These are phyloP conservation scores for Amphilophus citrinellus DNA, from an alignment of 2,113 vertebrate genomes.

Conservation along the genomic window DNA sequence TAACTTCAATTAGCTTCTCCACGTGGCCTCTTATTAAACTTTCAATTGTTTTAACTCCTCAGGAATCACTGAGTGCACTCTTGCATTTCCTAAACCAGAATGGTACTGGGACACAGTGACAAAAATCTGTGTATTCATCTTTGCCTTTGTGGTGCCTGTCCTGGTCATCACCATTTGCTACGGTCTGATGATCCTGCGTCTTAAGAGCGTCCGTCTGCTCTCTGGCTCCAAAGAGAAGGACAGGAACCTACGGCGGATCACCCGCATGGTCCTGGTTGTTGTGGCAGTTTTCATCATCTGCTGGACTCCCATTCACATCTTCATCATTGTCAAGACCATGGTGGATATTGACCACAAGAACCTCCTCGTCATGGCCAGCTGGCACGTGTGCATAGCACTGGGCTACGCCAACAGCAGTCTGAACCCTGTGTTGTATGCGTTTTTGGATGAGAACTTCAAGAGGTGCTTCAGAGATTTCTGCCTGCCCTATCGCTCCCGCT, in stretches of 20 bases:
- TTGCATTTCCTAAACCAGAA: conserved; percentile 90
- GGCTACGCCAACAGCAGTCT: conserved; percentile 98
- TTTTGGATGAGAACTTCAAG: conserved; percentile 98
- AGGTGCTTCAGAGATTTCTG: conserved; percentile 96
- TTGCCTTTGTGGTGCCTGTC: conserved; percentile 94
- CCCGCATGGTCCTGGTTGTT: conserved; percentile 96
- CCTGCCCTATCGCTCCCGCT: conserved; percentile 81
- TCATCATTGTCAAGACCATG: conserved; percentile 93
- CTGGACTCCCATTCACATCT: conserved; percentile 98
- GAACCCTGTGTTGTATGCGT: conserved; percentile 95
- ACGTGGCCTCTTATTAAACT: conserved; percentile 25
- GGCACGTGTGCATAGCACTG: conserved; percentile 96
- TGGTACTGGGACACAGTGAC: conserved; percentile 94
- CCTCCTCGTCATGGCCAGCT: conserved; percentile 88
- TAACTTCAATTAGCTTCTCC: conserved; percentile 41
- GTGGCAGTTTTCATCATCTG: conserved; percentile 97
- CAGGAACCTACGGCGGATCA: conserved; percentile 92
- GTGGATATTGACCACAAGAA: conserved; percentile 89
- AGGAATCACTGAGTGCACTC: conserved; percentile 84
- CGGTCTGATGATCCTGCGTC: conserved; percentile 92
- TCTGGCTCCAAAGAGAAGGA: conserved; percentile 98
- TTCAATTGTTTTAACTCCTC: conserved; percentile 59
- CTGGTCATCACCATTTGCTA: conserved; percentile 97
- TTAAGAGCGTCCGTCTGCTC: conserved; percentile 94
- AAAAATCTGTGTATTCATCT: conserved; percentile 96